Conservation (phyloP, 2,888 invertebrate genomes). For the Thelaira solivaga region DNA sequence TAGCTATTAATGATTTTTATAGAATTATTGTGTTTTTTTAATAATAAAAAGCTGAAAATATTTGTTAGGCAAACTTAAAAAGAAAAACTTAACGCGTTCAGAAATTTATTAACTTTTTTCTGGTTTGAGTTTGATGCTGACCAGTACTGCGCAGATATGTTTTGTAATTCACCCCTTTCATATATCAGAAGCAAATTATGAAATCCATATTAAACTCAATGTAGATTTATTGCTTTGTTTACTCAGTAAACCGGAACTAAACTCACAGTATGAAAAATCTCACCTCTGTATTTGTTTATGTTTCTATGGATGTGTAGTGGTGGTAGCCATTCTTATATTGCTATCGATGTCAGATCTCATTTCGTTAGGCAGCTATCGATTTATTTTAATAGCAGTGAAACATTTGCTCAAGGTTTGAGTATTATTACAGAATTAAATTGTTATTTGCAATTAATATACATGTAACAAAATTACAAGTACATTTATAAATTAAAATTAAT, state of each 20-base stretch:
- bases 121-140: not conserved
- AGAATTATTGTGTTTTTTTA: constrained; percentile 1
- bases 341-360: constrained; percentile 77
- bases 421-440: no score
- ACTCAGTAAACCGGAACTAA: constrained; percentile 21
- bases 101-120: constrained; percentile 8
- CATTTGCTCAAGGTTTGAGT: no score
- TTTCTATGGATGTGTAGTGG: constrained; percentile 76
- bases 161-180: not conserved
- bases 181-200: not conserved
- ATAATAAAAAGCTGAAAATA: constrained; percentile 57
- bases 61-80: constrained; percentile 57
- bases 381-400: no score
- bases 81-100: constrained; percentile 45
- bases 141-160: constrained; percentile 23
- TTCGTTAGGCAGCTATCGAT: no score
- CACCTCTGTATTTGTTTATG: constrained; percentile 22
- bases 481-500: no score
- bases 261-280: not conserved
- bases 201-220: not conserved
- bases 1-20: not conserved
- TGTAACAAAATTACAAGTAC: no score
- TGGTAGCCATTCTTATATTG: constrained; percentile 81
- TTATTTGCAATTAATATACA: no score
- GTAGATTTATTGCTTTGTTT: not conserved